phyloP scores from a whole-genome alignment of 1,140 invertebrate genomes.

The Zaprionus capensis region DNA sequence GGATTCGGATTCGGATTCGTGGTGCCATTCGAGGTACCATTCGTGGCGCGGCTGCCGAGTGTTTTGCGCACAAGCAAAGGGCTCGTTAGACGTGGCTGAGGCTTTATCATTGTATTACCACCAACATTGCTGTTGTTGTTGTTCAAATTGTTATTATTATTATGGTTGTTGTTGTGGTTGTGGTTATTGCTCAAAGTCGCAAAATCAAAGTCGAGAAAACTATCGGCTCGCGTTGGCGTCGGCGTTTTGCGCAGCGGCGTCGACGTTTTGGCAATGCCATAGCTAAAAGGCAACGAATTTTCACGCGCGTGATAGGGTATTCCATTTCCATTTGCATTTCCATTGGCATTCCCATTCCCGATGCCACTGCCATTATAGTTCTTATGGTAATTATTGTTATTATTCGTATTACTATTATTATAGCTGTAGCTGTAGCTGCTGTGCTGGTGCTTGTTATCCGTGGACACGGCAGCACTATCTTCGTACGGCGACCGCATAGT shows the following conservation, averaged over 20 bases:
- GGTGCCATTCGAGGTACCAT: constrained; percentile 23
- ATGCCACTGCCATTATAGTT: constrained; percentile 76
- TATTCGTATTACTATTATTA: constrained; percentile 38
- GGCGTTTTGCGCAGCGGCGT: constrained; percentile 76
- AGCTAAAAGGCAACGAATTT: constrained; percentile 91
- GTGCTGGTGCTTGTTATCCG: constrained; percentile 73
- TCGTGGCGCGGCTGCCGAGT: constrained; percentile 54
- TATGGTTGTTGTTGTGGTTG: constrained; percentile 51
- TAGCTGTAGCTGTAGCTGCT: constrained; percentile 33
- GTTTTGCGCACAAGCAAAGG: constrained; percentile 84
- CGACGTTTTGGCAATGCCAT: constrained; percentile 85
- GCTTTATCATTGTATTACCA: constrained; percentile 70
- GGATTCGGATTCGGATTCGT: constrained; percentile 7
- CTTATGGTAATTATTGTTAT: constrained; percentile 52
- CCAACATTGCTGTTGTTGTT: constrained; percentile 44
- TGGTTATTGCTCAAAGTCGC: constrained; percentile 18
- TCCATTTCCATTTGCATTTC: constrained; percentile 58
- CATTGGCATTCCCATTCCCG: constrained; percentile 62
- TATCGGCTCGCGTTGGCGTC: constrained; percentile 67
- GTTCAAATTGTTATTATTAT: background rate
- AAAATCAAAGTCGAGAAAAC: constrained; percentile 69
- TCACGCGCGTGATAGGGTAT: constrained; percentile 92
- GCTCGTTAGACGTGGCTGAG: constrained; percentile 82
- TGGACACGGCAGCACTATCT: constrained; percentile 62
- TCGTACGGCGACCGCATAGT: constrained; percentile 78